These are phyloP conservation scores for Coranthus polyacanthus DNA, from an alignment of 2,797 vertebrate species.

Conservation along the genomic window DNA sequence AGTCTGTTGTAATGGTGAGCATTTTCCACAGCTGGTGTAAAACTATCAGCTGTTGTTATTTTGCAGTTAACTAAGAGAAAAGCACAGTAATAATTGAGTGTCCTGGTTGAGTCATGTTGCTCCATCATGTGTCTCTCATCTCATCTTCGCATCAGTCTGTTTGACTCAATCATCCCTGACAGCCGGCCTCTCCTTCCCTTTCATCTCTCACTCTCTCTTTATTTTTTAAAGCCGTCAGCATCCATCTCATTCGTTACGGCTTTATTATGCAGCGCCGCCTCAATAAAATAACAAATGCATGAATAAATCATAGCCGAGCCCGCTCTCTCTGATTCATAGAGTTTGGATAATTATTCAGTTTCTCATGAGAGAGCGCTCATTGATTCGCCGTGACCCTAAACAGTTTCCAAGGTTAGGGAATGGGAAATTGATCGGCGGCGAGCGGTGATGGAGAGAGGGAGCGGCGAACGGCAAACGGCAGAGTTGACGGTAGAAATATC, in stretches of 20 bases:
- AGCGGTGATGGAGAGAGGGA: slow-evolving; percentile 51
- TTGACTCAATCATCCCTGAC: slow-evolving; percentile 61
- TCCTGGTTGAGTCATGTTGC: neutral
- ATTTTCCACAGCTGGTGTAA: neutral
- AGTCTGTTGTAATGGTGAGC: too few species aligned
- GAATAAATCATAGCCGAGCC: slow-evolving; percentile 72
- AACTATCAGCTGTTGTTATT: neutral
- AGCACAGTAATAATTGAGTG: neutral
- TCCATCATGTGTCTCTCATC: slow-evolving; percentile 9
- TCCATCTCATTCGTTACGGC: slow-evolving; percentile 68
- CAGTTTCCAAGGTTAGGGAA: slow-evolving; percentile 69
- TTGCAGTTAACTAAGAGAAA: neutral
- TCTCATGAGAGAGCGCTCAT: slow-evolving; percentile 53
- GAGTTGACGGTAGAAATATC: slow-evolving; percentile 20
- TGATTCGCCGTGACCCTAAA: slow-evolving; percentile 73
- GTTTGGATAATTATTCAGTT: slow-evolving; percentile 73
- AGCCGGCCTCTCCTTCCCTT: slow-evolving; percentile 56
- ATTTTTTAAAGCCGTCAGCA: slow-evolving; percentile 57
- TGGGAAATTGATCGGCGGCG: slow-evolving; percentile 63
- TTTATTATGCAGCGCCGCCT: slow-evolving; percentile 66
- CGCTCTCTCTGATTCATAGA: slow-evolving; percentile 60
- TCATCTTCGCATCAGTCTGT: slow-evolving; percentile 46
- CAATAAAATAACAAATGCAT: slow-evolving; percentile 69
- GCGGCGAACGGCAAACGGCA: slow-evolving; percentile 4
- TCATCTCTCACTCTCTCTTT: slow-evolving; percentile 56